Base-by-base conservation (phyloP, 2,797 vertebrate species). In the Sebastolobus alascanus region DNA sequence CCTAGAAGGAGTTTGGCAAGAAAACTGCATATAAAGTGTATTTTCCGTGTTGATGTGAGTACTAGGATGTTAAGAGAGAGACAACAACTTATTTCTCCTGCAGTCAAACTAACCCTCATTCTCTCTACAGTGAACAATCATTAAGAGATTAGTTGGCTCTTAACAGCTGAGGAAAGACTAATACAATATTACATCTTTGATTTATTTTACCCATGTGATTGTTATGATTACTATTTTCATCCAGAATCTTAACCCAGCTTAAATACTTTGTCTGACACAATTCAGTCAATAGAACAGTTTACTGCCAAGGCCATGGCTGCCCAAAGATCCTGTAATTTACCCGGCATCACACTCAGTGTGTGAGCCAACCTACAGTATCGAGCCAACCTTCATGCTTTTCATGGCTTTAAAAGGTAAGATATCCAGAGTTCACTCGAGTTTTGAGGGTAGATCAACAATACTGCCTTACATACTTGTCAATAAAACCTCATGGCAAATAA, bases 361-460 rank as follows among this genome's bases (percentile, higher is more conserved):
- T 59, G 56, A 80, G 58, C 82, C 79, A 89, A 73, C 72, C 72
- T 37, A 25, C 10, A 55, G 31, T 12, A 50, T 71, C 37, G 66
- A 69, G 73, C 82, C 59, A 77, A 72, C 29, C 46, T 33, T 38
- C 25, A 43, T 79, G 73, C 70, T 79, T 81, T 81, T 79, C 61
- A 61, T 59, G 68, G 58, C 76, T 71, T 79, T 80, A 77, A 61
- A 74, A 76, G 75, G 78, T 70, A 80, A 78, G 83, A 79, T 86
- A 87, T 68, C 84, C 81, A 87, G 68, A 79, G 80, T 84, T 87
- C 68, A 81, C 70, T 78, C 27, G 31, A 74, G 27, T 68, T 82
- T 83, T 80, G 79, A 67, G 64, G 55, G 31, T 61, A 76, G 61
- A 88, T 84, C 77, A 84, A 83, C 35, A 83, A 63, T 63, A 52